Conservation (phyloP, 1,140 invertebrate genomes). For the Sarcophaga bullata region DNA sequence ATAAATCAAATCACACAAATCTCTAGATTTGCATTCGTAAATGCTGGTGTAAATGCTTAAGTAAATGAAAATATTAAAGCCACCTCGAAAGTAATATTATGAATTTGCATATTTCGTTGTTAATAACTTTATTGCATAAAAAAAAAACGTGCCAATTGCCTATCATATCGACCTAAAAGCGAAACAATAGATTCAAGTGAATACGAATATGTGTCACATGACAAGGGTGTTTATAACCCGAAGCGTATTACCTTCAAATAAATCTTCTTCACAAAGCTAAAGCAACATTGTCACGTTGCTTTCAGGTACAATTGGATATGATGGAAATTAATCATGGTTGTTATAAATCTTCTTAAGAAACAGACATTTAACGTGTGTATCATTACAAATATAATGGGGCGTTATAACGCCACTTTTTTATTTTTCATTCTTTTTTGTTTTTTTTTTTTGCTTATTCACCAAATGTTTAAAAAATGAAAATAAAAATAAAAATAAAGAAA, state of each 20-base stretch:
- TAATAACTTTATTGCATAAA: too few species aligned
- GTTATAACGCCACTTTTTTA: neutral
- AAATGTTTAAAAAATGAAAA: neutral
- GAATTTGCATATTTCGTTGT: too few species aligned
- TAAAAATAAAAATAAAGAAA: neutral
- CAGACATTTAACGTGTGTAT: neutral
- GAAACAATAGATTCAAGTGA: too few species aligned
- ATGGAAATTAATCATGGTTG: neutral
- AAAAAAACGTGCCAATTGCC: too few species aligned
- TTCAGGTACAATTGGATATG: neutral
- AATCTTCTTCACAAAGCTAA: neutral
- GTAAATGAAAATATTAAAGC: too few species aligned
- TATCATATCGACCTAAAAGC: too few species aligned
- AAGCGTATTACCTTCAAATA: neutral
- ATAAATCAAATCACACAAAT: too few species aligned
- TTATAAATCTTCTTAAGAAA: neutral
- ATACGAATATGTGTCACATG: too few species aligned
- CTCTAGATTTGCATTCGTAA: too few species aligned
- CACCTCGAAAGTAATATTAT: too few species aligned
- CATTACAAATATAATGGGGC: neutral
- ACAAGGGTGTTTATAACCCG: neutral
- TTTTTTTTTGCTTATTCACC: neutral
- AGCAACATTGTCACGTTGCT: neutral
- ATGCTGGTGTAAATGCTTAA: too few species aligned
- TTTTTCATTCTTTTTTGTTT: neutral